Base-by-base conservation (phyloP, 2,113 vertebrate species). In the Mustela nigripes region DNA sequence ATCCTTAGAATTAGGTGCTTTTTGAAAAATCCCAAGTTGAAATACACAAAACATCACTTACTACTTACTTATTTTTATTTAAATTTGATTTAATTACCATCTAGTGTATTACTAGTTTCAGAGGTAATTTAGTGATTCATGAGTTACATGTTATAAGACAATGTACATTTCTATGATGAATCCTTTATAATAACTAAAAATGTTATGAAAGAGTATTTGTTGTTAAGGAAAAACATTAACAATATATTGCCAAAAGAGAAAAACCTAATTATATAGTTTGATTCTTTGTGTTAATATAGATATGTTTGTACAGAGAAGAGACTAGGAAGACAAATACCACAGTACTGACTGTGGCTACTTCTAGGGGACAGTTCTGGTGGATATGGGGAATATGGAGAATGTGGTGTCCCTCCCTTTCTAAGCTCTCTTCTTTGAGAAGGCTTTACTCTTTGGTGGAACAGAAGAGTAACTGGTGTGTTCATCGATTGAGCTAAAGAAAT, bases 1-100 rank as follows among this genome's bases (percentile, higher is more conserved):
- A 2, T 96, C 24, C 90, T 95, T 56, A 91, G 91, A 96, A 74
- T 89, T 60, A 78, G 7, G 3, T 76, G 26, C 73, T 36, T 92
- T n/a, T 28, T n/a, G 74, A 65, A 87, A 87, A 39, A 21, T 85
- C 53, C 76, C 67, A 93, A 95, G 73, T 93, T 84, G 93, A 97
- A 95, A 87, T 80, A 58, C 69, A 26, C 65, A 65, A 96, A 94
- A 82, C 39, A 12, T 31, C 50, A 1, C 22, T 28, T 36, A 21
- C 9, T 50, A 50, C 48, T 74, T 8, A 56, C 39, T 39, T 39
- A 39, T 50, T 39, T 10, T 65, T 65, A 65, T 65, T 65, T 65
- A 15, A 65, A 65, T 65, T 31, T 5, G 11, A 28, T 63, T 63
- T 28, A 15, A 31, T 65, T 65, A 65, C 14, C 28, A 33, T 65